Evolutionary conservation across 2,113 vertebrate species (phyloP).

Genomic region (Rostratula benghalensis): DNA sequence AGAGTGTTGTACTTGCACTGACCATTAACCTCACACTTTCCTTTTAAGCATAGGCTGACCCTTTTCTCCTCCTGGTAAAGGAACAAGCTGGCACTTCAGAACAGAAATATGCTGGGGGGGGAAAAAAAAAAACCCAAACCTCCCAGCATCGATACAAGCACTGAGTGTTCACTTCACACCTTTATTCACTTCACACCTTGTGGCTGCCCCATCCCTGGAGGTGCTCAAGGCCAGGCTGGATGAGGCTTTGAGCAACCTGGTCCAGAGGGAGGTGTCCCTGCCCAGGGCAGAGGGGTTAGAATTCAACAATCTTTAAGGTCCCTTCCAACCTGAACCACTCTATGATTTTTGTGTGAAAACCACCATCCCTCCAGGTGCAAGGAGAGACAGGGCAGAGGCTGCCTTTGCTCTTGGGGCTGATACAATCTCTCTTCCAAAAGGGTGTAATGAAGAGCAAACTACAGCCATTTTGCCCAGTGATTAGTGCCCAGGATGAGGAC

Average conservation of each 20-base stretch:
- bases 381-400: not conserved
- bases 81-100: not conserved
- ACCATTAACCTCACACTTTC: not conserved
- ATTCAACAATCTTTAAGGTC: too few relatives aligned
- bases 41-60: not conserved
- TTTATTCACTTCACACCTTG: too few relatives aligned
- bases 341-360: not conserved
- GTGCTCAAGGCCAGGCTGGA: too few relatives aligned
- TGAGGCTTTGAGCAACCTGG: not conserved
- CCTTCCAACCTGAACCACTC: too few relatives aligned
- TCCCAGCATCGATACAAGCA: not conserved
- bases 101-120: rapidly evolving
- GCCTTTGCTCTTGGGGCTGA: rapidly evolving
- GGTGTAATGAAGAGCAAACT: not conserved
- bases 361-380: not conserved
- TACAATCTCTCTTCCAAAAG: not conserved
- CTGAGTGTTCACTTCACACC: rapidly evolving
- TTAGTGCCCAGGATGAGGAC: not conserved
- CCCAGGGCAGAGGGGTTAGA: too few relatives aligned
- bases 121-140: not conserved
- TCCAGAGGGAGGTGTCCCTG: too few relatives aligned
- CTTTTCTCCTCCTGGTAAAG: not conserved
- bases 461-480: rapidly evolving
- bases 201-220: too few relatives aligned
- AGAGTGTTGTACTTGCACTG: not conserved